A percentile compares a stretch with the other conserved stretches of the same genome.
phyloP scores from a whole-genome alignment of 2,888 invertebrate genomes.

The Xanthorhoe designata region DNA sequence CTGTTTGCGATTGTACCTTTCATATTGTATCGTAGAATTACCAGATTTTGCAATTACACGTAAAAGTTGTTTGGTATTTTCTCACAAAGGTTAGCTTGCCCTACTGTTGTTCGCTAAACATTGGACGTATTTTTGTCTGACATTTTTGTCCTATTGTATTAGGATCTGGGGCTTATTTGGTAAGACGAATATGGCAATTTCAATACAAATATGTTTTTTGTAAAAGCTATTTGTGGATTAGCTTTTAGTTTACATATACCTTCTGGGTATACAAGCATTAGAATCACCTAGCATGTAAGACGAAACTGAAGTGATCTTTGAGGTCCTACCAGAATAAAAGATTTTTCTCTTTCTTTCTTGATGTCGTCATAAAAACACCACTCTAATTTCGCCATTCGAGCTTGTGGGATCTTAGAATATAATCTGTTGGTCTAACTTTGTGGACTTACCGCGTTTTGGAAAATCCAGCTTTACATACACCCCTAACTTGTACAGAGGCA shows the following conservation, averaged over 20 bases:
- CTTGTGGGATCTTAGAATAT: too few relatives aligned
- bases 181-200: too few relatives aligned
- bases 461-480: background rate
- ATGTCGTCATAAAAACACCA: too few relatives aligned
- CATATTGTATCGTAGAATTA: background rate
- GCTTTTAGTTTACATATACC: too few relatives aligned
- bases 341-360: too few relatives aligned
- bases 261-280: too few relatives aligned
- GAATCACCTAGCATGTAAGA: too few relatives aligned
- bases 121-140: background rate
- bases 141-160: background rate
- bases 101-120: background rate
- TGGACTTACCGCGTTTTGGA: background rate
- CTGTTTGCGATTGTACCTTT: background rate
- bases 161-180: background rate
- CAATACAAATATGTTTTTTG: too few relatives aligned
- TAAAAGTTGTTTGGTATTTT: background rate
- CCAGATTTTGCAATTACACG: background rate
- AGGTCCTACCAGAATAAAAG: too few relatives aligned
- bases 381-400: too few relatives aligned
- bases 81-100: background rate
- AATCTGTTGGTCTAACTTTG: background rate
- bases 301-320: too few relatives aligned
- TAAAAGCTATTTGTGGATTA: too few relatives aligned
- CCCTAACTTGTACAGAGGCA: slow-evolving; percentile 5